Evolutionary conservation across 2,888 invertebrate species (phyloP), one percentile per base, ranked within the genome.

Genomic region (Acanthococcus lagerstroemiae): DNA sequence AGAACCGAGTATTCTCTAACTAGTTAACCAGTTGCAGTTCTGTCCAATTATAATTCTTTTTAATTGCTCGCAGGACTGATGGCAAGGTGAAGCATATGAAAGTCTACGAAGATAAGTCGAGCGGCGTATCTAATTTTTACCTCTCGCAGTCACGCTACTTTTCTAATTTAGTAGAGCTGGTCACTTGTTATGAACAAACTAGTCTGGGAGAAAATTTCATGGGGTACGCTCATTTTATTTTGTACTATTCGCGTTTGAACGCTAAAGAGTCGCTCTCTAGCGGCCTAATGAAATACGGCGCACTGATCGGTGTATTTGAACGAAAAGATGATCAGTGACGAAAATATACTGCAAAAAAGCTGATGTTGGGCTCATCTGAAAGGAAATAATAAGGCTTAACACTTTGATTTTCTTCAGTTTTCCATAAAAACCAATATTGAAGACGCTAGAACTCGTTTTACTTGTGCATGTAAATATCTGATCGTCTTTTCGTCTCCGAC

Each of bases 171-270:
- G 90, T 94, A 71, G 94, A 95, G 76, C 81, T 97, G 70, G 87
- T 97, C 71, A 87, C 88, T 69, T 94, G 91, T 79, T 97, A 96
- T 78, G 91, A 95, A 77, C 84, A 87, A 72, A 88, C 88, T 73
- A 93, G 91, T 74, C 81, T 97, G 69, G 85, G 87, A 0, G 95
- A 95, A 78, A 95, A 94, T 78, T 97, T 97, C 76, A 88, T 87
- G 58, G 86, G 87, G 88, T 88, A 77, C 77, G 77, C 37, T n/a
- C 22, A 56, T 6, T 22, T 54, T 54, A 17, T 25, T 25, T 19
- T 48, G 6, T 48, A 6, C 50, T 12, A 17, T n/a, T n/a, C n/a
- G n/a, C n/a, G n/a, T n/a, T n/a, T n/a, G n/a, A n/a, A n/a, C n/a
- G n/a, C n/a, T n/a, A n/a, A n/a, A n/a, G n/a, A n/a, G n/a, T n/a